These are phyloP conservation scores for Sebastes matsubarae DNA, from an alignment of 2,797 vertebrate species.

Conservation along the genomic window DNA sequence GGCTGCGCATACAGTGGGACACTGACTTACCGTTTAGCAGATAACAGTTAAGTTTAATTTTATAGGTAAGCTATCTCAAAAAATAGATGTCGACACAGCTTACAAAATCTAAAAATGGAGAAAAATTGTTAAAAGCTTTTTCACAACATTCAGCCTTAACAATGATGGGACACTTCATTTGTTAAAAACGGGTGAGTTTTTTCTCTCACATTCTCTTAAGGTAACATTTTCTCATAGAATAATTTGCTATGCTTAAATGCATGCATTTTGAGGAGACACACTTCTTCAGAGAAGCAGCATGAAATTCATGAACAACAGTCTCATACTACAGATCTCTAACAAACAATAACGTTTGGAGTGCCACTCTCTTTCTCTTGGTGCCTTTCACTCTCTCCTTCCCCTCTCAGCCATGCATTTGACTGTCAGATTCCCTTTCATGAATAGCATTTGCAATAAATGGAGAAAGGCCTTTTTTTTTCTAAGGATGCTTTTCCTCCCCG, in stretches of 20 bases:
- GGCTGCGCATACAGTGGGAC: neutral
- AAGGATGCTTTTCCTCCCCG: constrained; percentile 44
- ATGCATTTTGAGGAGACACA: neutral
- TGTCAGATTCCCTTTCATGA: constrained; percentile 61
- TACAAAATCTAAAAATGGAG: no score
- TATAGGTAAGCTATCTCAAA: no score
- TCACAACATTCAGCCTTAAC: no score
- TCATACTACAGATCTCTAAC: constrained; percentile 9
- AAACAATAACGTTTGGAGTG: constrained; percentile 31
- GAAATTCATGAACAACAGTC: constrained; percentile 7
- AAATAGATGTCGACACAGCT: no score
- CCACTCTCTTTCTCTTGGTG: neutral
- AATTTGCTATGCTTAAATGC: neutral
- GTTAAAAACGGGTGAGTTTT: no score
- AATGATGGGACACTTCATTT: no score
- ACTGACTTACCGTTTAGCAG: no score
- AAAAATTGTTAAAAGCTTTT: no score
- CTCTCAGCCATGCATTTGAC: constrained; percentile 17
- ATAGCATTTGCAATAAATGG: constrained; percentile 56
- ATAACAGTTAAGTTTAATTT: no score
- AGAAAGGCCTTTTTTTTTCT: constrained; percentile 30
- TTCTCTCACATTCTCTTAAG: neutral
- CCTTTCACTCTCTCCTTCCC: neutral
- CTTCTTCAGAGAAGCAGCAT: neutral
- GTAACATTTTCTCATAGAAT: neutral